Evolutionary conservation across 2,113 vertebrate species (phyloP), one percentile per base, ranked within the genome.

Genomic region (Hemichromis elongatus): DNA sequence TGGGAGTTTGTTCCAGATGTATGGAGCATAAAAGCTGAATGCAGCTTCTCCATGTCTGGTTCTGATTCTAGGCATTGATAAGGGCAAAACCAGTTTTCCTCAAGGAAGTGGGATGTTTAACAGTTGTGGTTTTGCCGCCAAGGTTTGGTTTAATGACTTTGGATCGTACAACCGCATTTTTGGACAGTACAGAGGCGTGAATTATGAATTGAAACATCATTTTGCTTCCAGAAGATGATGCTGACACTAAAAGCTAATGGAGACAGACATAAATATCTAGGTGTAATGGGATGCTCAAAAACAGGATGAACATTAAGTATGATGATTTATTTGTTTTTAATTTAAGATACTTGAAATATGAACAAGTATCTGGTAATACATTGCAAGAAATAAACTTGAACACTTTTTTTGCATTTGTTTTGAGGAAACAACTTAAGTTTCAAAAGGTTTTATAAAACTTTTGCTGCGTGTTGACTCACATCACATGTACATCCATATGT

Each of bases 81-180:
- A 77, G 56, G 61, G 66, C 87, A 94, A 87, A 82, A 86, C 88
- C 84, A 14, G 33, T 85, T 92, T 91, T 85, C 77, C 80, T 73
- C 30, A 2, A 84, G 52, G 52, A 89, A 86, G 84, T 90, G 80
- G n/a, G 50, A 89, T 84, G 47, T 85, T 89, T 83, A 86, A 85
- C 79, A 85, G 66, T 92, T 83, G 59, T 16, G 40, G 66, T 9
- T 50, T 59, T n/a, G 73, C 53, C 12, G 83, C 85, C 90, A 92
- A 86, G 81, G 88, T 89, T 91, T 1, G 53, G 56, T 93, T 92
- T 92, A 90, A 92, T 93, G 89, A 77, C 82, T 91, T 81, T 91
- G 90, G 90, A 93, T 86, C 78, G 35, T 77, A 61, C 37, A 77
- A 81, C 79, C 35, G 54, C 11, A 3, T 81, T 90, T 94, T 90